A percentile compares a stretch with the other conserved stretches of the same genome.
These are phyloP conservation scores for Dasypogon diadema DNA, from an alignment of 2,888 invertebrate species.

Conservation along the genomic window DNA sequence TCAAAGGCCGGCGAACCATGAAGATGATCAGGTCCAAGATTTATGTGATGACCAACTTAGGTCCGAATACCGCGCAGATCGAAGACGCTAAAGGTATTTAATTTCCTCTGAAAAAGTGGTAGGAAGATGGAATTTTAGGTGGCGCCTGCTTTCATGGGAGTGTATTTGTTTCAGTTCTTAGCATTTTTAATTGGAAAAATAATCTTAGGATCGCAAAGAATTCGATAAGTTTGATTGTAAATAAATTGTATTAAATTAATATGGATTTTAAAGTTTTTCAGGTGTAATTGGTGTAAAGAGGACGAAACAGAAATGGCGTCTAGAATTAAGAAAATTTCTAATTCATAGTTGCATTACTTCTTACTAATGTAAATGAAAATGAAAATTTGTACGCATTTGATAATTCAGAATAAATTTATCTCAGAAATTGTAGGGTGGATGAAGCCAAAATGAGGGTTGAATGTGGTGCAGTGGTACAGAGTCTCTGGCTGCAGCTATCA, in stretches of 20 bases:
- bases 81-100: constrained; percentile 26
- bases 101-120: constrained; percentile 28
- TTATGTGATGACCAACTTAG: constrained; percentile 41
- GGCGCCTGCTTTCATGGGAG: constrained; percentile 66
- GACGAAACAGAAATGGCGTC: background rate
- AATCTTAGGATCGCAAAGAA: constrained; percentile 32
- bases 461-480: no score
- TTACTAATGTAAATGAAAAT: no score
- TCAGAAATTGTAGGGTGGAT: no score
- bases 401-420: no score
- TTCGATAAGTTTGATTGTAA: constrained; percentile 24
- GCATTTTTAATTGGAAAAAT: constrained; percentile 27
- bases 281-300: background rate
- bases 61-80: constrained; percentile 8
- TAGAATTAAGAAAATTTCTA: no score
- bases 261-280: background rate
- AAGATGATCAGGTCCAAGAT: constrained; percentile 37
- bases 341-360: no score
- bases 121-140: constrained; percentile 63
- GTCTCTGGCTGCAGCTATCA: no score
- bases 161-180: constrained; percentile 60
- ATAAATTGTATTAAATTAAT: constrained; percentile 2
- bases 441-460: no score
- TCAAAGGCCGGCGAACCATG: background rate
- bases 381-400: no score